Evolutionary conservation across 2,113 vertebrate genomes (phyloP).

Genomic region (Ciconia maguari): DNA sequence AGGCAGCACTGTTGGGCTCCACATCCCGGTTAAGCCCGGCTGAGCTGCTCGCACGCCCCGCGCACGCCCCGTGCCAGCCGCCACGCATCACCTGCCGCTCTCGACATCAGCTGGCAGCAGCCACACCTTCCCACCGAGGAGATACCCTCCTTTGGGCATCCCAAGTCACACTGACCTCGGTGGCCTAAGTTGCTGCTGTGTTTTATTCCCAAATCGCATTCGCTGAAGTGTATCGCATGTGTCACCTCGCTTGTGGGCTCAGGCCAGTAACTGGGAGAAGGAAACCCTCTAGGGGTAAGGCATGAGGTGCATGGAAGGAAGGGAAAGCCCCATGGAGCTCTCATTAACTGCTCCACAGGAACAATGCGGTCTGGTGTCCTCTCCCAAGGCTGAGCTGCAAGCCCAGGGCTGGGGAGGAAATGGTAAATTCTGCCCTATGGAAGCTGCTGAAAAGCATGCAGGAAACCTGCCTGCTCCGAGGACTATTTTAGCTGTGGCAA

Average conservation of each 20-base stretch:
- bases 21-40: fast-evolving
- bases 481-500: background rate
- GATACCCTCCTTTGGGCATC: background rate
- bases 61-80: fast-evolving
- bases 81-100: fast-evolving
- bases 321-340: background rate
- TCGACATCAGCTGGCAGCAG: background rate
- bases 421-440: background rate
- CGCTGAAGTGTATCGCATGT: fast-evolving
- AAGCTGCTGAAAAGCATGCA: background rate
- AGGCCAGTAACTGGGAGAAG: background rate
- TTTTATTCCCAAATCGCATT: background rate
- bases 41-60: fast-evolving
- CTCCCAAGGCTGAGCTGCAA: background rate
- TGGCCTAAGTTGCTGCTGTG: background rate
- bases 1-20: background rate
- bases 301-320: background rate
- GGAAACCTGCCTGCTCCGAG: background rate
- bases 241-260: background rate
- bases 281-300: background rate
- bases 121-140: background rate
- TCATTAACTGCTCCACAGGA: background rate
- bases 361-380: background rate
- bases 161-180: background rate
- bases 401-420: background rate